These are phyloP conservation scores for Otis tarda DNA, from an alignment of 2,113 vertebrate genomes.

Conservation along the genomic window DNA sequence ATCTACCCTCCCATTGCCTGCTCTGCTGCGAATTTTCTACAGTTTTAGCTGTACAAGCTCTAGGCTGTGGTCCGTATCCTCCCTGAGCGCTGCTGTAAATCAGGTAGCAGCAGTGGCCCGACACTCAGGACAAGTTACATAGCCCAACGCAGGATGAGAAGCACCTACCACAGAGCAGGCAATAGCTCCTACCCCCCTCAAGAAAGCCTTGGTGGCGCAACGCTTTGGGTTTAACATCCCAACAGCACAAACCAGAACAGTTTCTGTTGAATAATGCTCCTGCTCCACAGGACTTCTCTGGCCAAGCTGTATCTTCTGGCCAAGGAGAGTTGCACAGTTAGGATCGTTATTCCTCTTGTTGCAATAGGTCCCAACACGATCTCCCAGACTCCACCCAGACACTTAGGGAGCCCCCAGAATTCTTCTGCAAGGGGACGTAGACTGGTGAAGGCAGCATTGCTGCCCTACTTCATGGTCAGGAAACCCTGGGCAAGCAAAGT, in stretches of 20 bases:
- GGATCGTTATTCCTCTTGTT: background rate
- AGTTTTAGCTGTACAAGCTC: background rate
- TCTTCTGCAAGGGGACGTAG: background rate
- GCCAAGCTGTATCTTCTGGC: background rate
- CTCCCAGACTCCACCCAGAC: background rate
- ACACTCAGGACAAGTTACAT: background rate
- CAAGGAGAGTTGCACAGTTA: background rate
- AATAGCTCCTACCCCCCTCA: background rate
- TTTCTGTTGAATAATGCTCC: background rate
- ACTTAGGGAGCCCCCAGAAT: background rate
- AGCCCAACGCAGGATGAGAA: background rate
- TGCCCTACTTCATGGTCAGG: background rate
- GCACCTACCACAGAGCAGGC: background rate
- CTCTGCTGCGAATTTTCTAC: background rate
- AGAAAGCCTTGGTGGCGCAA: background rate
- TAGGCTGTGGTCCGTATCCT: background rate
- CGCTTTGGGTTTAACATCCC: background rate
- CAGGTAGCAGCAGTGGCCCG: rapidly evolving
- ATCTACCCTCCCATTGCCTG: background rate
- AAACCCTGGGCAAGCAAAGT: background rate
- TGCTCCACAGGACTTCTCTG: background rate
- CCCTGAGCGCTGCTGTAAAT: background rate
- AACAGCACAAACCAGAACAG: background rate
- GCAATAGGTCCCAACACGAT: background rate
- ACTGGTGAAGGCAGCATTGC: background rate